Evolutionary conservation across 2,797 vertebrate species (phyloP).

Genomic region (Catharus ustulatus): DNA sequence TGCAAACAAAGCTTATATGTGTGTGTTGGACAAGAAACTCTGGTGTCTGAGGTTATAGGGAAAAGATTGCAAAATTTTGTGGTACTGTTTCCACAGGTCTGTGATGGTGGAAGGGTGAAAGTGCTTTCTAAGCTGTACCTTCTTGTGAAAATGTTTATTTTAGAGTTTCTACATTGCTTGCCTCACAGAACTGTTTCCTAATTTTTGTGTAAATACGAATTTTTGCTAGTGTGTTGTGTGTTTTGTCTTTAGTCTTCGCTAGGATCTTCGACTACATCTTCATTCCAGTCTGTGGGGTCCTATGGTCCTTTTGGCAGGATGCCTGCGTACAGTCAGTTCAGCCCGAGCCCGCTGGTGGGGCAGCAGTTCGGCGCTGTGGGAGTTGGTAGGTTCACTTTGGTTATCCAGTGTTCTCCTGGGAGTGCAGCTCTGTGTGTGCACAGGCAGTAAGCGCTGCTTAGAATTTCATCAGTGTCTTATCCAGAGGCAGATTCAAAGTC

Average conservation of each 20-base stretch:
- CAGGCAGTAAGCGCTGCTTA: background rate
- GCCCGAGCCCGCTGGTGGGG: constrained; percentile 81
- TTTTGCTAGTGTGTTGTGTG: background rate
- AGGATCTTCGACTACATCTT: constrained; percentile 81
- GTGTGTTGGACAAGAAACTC: background rate
- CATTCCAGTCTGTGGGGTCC: constrained; percentile 89
- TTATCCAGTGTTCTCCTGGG: background rate
- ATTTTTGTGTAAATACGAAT: background rate
- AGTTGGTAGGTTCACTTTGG: constrained; percentile 81
- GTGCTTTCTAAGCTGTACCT: background rate
- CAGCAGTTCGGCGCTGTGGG: constrained; percentile 86
- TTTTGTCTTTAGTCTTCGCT: constrained; percentile 88
- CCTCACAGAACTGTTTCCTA: background rate
- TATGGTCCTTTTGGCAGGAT: constrained; percentile 90
- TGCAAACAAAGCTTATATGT: background rate
- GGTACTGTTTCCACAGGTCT: background rate
- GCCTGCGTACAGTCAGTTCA: constrained; percentile 91
- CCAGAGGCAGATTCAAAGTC: background rate
- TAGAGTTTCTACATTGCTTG: background rate
- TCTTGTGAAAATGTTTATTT: background rate
- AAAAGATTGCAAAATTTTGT: background rate
- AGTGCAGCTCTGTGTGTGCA: background rate
- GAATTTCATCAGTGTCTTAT: background rate
- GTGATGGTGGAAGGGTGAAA: background rate
- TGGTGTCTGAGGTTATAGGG: background rate